Evolutionary conservation across 2,888 invertebrate species (phyloP), one percentile per base, ranked within the genome.

Genomic region (Imbricaverruca yamaguchii): DNA sequence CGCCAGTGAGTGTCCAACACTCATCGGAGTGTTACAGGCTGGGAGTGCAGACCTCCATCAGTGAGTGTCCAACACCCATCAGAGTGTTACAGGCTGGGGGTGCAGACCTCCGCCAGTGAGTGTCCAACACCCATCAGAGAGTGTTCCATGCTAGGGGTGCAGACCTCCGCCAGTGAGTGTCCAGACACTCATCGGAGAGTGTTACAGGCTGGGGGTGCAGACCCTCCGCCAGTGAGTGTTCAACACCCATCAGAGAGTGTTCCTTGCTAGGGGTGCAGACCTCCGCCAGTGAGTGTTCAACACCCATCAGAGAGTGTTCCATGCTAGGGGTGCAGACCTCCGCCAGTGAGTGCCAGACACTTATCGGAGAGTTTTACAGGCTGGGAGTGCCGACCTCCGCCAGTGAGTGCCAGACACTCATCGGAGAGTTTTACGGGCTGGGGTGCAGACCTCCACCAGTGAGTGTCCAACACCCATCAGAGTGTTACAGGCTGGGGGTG

Each of bases 31-130:
- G 39, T 39, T 39, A 1, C 39, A 39, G 39, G 39, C 39, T 39
- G 39, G 39, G 39, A 4, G 39, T 39, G 39, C 39, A 39, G 39
- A 39, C 39, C 61, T 25, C 23, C 39, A 39, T 39, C 39, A 39
- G 39, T 3, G 39, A 39, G 39, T 39, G 39, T 39, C n/a, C n/a
- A n/a, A n/a, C 23, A 3, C 0, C 11, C 15, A 57, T 23, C 59
- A 39, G 39, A 39, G 39, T 39, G 39, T 39, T 39, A 1, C 39
- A 39, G 39, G 39, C 39, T 39, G 39, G 39, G 39, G 39, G 39
- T 39, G 39, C 39, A 39, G 39, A 39, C 39, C 39, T 39, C 39
- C 39, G 39, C 83, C 25, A 81, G 83, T 82, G 69, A 82, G 80
- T 55, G 67, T 4, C 25, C 6, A 0, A 21, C 18, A 57, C 39